These are phyloP conservation scores for Lagopus muta DNA, from an alignment of 2,113 vertebrate genomes.

Conservation along the genomic window DNA sequence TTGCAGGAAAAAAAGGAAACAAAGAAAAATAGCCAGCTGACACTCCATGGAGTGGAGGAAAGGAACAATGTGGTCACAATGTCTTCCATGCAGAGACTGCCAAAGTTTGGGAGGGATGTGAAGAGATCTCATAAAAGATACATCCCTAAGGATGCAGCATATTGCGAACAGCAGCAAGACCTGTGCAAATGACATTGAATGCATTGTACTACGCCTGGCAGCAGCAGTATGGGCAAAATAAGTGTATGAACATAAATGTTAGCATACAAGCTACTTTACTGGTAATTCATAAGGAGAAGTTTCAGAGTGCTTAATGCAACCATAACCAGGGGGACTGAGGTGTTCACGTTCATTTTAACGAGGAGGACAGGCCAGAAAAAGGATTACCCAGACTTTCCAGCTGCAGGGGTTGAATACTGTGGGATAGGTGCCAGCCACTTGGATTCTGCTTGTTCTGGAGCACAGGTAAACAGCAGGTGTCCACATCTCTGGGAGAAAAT, in stretches of 20 bases:
- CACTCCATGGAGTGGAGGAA: neutral
- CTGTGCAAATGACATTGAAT: neutral
- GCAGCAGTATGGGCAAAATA: neutral
- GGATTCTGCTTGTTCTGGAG: neutral
- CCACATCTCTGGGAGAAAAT: neutral
- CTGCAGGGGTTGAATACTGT: neutral
- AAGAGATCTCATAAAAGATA: neutral
- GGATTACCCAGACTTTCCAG: neutral
- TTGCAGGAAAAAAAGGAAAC: neutral
- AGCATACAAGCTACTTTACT: constrained; percentile 19
- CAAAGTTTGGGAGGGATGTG: neutral
- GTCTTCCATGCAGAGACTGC: neutral
- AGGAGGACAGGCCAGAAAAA: neutral
- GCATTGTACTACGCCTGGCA: neutral
- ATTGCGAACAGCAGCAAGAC: neutral
- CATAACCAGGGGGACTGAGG: neutral
- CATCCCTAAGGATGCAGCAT: neutral
- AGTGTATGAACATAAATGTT: constrained; percentile 11
- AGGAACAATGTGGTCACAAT: neutral
- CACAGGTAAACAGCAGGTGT: neutral
- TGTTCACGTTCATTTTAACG: constrained; percentile 11
- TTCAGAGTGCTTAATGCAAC: constrained; percentile 19
- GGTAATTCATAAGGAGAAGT: constrained; percentile 10
- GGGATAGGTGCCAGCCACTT: neutral
- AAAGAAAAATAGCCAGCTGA: neutral